Evolutionary conservation across 1,140 invertebrate species (phyloP).

Genomic region (Latrodectus geometricus): DNA sequence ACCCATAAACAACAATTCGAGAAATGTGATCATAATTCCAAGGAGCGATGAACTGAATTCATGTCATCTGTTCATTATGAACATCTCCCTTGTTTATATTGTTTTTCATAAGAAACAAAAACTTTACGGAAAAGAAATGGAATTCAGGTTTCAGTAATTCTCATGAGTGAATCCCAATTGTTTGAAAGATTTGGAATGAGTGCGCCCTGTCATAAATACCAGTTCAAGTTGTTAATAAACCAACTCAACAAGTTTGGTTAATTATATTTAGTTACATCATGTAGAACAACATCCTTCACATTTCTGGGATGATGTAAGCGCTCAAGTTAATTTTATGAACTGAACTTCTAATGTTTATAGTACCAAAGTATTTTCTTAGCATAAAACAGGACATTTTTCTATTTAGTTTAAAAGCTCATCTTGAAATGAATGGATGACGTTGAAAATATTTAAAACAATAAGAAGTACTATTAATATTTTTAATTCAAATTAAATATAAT

Average conservation of each 20-base stretch:
- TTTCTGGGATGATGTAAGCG: too few relatives aligned
- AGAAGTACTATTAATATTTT: too few relatives aligned
- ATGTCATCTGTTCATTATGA: conserved; percentile 20
- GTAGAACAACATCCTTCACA: too few relatives aligned
- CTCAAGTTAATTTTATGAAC: too few relatives aligned
- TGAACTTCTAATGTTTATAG: too few relatives aligned
- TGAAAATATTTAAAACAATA: too few relatives aligned
- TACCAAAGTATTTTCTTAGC: too few relatives aligned
- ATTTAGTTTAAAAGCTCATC: too few relatives aligned
- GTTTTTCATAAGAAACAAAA: not conserved
- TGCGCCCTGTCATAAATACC: conserved; percentile 3
- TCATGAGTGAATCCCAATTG: not conserved
- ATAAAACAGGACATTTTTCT: too few relatives aligned
- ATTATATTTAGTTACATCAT: too few relatives aligned
- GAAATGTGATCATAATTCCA: not conserved
- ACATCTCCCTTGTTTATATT: conserved; percentile 35
- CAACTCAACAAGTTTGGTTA: not conserved
- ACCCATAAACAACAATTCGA: not conserved
- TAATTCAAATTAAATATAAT: too few relatives aligned
- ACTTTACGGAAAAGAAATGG: not conserved
- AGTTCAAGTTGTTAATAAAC: conserved; percentile 1
- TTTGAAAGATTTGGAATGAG: not conserved
- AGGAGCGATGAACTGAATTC: conserved; percentile 22
- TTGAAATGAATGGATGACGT: too few relatives aligned
- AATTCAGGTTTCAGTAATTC: conserved; percentile 20